These are phyloP conservation scores for Gambelia wislizenii DNA, from an alignment of 2,797 vertebrate species.

Conservation along the genomic window DNA sequence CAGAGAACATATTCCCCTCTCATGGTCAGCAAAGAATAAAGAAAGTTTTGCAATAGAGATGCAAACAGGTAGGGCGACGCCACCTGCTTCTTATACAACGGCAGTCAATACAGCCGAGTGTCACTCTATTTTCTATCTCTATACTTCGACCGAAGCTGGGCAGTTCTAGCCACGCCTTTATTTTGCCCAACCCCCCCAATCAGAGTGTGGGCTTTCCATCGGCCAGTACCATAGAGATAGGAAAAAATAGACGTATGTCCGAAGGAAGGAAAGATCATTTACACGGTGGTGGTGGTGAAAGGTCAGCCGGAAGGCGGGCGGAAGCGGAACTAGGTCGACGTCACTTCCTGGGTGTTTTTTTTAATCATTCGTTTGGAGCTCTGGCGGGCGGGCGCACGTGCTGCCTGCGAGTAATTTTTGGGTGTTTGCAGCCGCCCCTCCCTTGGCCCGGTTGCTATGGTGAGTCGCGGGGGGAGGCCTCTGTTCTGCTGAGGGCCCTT, in stretches of 20 bases:
- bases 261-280: background rate
- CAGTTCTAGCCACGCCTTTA: background rate
- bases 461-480: constrained; percentile 46
- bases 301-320: constrained; percentile 38
- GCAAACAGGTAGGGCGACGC: too few relatives aligned
- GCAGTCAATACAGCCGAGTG: too few relatives aligned
- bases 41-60: too few relatives aligned
- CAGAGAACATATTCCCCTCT: too few relatives aligned
- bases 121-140: background rate
- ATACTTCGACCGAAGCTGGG: too few relatives aligned
- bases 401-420: constrained; percentile 16
- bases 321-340: background rate
- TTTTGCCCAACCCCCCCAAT: constrained; percentile 45
- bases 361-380: background rate
- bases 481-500: background rate
- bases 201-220: background rate
- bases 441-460: constrained; percentile 68
- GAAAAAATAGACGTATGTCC: too few relatives aligned
- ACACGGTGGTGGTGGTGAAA: constrained; percentile 45
- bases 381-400: constrained; percentile 43
- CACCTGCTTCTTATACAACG: too few relatives aligned
- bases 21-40: too few relatives aligned
- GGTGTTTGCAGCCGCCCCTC: background rate
- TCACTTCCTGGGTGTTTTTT: background rate
- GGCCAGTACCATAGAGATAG: constrained; percentile 16